Evolutionary conservation across 2,113 vertebrate species (phyloP).

Genomic region (Pluvianellus socialis): DNA sequence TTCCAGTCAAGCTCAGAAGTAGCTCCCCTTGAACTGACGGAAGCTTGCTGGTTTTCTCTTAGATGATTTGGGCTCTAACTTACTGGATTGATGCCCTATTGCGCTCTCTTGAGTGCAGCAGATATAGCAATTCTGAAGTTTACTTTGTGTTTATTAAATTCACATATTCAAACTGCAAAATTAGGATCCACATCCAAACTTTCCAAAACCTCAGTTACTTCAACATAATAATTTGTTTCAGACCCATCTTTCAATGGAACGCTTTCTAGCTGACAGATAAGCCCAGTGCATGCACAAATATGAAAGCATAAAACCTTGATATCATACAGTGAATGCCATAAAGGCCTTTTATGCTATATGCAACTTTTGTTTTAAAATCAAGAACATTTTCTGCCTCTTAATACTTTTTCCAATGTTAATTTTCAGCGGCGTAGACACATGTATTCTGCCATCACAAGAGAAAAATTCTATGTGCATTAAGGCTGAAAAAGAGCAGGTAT

Average conservation of each 20-base stretch:
- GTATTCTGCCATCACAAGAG: background rate
- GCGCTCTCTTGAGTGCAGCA: background rate
- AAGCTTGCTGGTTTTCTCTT: background rate
- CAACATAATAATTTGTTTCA: background rate
- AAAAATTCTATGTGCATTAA: background rate
- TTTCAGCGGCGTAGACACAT: background rate
- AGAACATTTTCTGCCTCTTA: background rate
- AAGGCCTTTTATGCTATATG: background rate
- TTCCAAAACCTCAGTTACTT: background rate
- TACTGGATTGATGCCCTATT: background rate
- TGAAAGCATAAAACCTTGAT: background rate
- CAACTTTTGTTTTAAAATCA: background rate
- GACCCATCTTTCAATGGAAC: background rate
- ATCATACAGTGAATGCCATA: background rate
- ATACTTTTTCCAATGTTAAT: background rate
- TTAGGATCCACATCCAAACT: background rate
- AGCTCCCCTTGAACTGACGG: background rate
- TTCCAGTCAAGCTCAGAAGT: background rate
- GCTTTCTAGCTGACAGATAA: background rate
- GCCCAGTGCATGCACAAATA: background rate
- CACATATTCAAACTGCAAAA: background rate
- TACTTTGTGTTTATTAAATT: background rate
- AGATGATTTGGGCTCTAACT: background rate
- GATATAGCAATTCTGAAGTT: background rate
- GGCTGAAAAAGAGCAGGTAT: background rate